These are phyloP conservation scores for Apocheima hispidaria DNA, from an alignment of 2,888 invertebrate species.

Conservation along the genomic window DNA sequence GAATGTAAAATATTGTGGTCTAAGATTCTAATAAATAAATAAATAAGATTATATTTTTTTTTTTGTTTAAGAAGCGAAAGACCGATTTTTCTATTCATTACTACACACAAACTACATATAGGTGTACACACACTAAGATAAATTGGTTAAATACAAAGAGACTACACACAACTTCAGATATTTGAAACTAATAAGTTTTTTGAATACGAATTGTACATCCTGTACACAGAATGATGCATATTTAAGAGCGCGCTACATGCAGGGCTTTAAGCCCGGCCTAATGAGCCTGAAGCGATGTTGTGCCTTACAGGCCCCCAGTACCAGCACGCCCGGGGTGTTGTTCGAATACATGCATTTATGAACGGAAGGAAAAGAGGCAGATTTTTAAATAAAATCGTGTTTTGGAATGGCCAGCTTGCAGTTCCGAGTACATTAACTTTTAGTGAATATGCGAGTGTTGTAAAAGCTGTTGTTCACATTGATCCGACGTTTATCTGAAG, in stretches of 20 bases:
- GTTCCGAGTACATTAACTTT: background rate
- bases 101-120: too few relatives aligned
- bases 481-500: too few relatives aligned
- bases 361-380: background rate
- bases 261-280: slow-evolving; percentile 70
- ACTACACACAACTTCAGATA: too few relatives aligned
- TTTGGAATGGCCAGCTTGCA: background rate
- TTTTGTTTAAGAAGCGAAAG: too few relatives aligned
- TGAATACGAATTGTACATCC: slow-evolving; percentile 46
- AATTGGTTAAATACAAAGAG: background rate
- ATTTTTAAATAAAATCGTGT: background rate
- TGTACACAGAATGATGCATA: slow-evolving; percentile 61
- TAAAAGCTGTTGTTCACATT: too few relatives aligned
- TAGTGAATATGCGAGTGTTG: too few relatives aligned
- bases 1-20: too few relatives aligned
- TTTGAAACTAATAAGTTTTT: background rate
- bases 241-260: slow-evolving; percentile 66
- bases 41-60: too few relatives aligned
- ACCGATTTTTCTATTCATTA: too few relatives aligned
- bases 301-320: slow-evolving; percentile 30
- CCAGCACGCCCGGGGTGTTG: slow-evolving; percentile 17
- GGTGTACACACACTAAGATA: too few relatives aligned
- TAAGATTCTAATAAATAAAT: too few relatives aligned
- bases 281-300: slow-evolving; percentile 59
- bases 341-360: slow-evolving; percentile 9